Percentiles rank a stretch among this genome's conserved stretches.
Evolutionary conservation across 2,888 invertebrate species (phyloP).

Genomic region (Helobdella robusta): DNA sequence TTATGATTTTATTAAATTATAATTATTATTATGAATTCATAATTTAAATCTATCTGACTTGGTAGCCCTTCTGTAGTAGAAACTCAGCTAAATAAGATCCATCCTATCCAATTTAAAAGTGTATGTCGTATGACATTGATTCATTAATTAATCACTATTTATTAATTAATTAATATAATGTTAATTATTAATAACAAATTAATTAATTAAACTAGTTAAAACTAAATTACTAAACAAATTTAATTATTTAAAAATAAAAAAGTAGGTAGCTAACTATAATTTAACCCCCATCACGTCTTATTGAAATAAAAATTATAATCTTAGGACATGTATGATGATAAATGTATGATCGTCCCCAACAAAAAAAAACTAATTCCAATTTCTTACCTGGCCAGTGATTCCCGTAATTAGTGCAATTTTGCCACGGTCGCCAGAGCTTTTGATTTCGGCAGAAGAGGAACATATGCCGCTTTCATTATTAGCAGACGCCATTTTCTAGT

Average conservation of each 20-base stretch:
- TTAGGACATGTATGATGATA: background rate
- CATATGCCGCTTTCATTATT: too few relatives aligned
- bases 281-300: too few relatives aligned
- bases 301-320: constrained; percentile 3
- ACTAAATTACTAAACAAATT: too few relatives aligned
- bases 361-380: too few relatives aligned
- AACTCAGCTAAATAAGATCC: constrained; percentile 94
- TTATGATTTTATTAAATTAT: too few relatives aligned
- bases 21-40: too few relatives aligned
- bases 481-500: too few relatives aligned
- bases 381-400: constrained; percentile 84
- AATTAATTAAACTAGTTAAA: background rate
- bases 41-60: constrained; percentile 50
- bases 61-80: constrained; percentile 78
- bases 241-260: constrained; percentile 13
- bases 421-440: too few relatives aligned
- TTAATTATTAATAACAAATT: constrained; percentile 10
- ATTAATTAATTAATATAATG: background rate
- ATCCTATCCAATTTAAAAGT: constrained; percentile 65
- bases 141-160: background rate
- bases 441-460: too few relatives aligned
- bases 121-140: background rate
- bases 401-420: constrained; percentile 83
- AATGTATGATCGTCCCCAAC: background rate
- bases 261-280: too few relatives aligned